Base-by-base conservation (phyloP, 2,888 invertebrate species). In the Sphaerophoria rueppellii region DNA sequence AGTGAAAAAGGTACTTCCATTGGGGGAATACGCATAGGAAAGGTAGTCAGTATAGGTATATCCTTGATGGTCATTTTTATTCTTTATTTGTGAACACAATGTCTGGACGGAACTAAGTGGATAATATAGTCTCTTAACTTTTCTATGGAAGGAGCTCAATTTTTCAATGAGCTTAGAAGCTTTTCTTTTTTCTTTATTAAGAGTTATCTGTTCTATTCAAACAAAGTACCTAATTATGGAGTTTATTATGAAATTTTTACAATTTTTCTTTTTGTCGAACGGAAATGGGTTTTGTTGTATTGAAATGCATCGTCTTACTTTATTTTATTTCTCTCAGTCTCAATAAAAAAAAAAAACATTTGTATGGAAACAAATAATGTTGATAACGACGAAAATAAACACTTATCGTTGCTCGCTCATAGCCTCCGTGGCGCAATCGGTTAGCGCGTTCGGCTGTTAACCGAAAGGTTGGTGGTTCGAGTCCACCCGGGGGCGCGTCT, bases 401-500 rank as follows among this genome's bases (percentile, higher is more conserved):
- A 2, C 16, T 67, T 52, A 12, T 0, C 9, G 4, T 2, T 0
- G 4, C 0, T 52, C 4, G 1, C 24, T 9, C 1, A 65, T 12
- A 7, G 91, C 91, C 91, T 91, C 91, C 96, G 96, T 97, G 96
- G 96, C 96, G 96, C 96, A 97, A 96, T 96, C 91, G 97, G 97
- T 94, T 96, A 97, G 97, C 97, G 97, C 97, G 97, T 97, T 97
- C 97, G 97, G 97, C 97, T 97, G 97, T 97, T 97, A 97, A 97
- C 97, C 97, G 97, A 97, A 97, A 97, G 97, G 97, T 97, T 97
- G 97, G 96, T 97, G 97, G 97, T 97, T 97, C 97, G 95, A 97
- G 96, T 95, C 97, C 96, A 96, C 96, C 96, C 96, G 96, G 96
- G 96, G 96, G 96, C 96, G 96, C 0, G 72, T 76, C 80, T 89